Percentiles rank a stretch among this genome's conserved stretches.
Conservation (phyloP, 2,797 vertebrate genomes). For the Enteromius viviparus region DNA sequence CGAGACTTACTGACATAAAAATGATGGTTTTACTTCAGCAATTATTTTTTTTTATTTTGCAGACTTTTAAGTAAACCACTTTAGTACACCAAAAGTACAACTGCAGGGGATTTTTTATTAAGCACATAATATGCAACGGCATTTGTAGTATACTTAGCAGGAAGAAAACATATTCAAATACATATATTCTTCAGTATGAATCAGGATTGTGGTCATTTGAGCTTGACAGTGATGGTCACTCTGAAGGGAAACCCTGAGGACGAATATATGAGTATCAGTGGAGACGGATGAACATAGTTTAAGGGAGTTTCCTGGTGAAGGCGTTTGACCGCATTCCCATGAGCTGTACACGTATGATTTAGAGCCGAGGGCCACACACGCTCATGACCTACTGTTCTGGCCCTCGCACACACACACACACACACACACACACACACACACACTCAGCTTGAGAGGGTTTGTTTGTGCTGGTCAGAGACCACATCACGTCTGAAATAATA, state of each 20-base stretch:
- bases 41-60: too few relatives aligned
- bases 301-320: slow-evolving; percentile 70
- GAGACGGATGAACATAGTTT: slow-evolving; percentile 9
- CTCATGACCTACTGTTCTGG: slow-evolving; percentile 47
- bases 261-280: neutral
- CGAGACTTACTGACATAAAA: too few relatives aligned
- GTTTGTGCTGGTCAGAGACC: slow-evolving; percentile 66
- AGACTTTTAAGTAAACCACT: too few relatives aligned
- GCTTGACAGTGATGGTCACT: neutral
- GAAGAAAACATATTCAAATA: too few relatives aligned
- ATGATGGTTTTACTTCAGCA: too few relatives aligned
- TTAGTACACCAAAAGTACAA: too few relatives aligned
- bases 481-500: slow-evolving; percentile 37
- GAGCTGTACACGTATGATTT: slow-evolving; percentile 69
- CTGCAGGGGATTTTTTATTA: too few relatives aligned
- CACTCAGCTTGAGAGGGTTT: slow-evolving; percentile 24
- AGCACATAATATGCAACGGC: too few relatives aligned
- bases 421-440: slow-evolving; percentile 26
- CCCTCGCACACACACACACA: neutral
- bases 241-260: neutral
- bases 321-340: slow-evolving; percentile 66
- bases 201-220: neutral
- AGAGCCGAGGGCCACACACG: slow-evolving; percentile 63
- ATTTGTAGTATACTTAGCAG: too few relatives aligned
- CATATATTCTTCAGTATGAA: too few relatives aligned